Base-by-base conservation (phyloP, 30 jellyfish, hydroid and myxozoan species). In the Chironex yamaguchii region DNA sequence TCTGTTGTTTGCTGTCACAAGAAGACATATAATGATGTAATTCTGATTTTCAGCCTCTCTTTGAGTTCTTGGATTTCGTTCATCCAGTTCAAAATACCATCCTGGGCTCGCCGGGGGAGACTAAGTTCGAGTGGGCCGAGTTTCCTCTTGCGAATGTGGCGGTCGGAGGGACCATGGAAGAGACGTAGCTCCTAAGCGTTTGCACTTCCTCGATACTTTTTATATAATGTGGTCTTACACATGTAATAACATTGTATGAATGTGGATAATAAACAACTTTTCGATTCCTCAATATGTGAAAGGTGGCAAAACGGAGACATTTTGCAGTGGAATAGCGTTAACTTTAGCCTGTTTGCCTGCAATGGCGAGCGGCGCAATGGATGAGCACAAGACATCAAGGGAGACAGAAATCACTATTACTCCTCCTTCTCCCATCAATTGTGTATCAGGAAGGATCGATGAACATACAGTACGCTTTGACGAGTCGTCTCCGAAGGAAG, bases 291-390 rank as follows among this genome's bases (percentile, higher is more conserved):
- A 42, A 42, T 6, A 42, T 42, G 58, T 42, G 58, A 42, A 42
- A 42, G 58, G 58, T 17, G 58, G 58, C 58, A 42, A 42, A 42
- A 42, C 58, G 58, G 58, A 17, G 58, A 42, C 9, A 42, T 17
- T 42, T 42, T 9, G 9, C 13, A 42, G 13, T 17, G 58, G 58
- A 17, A 42, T 6, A 42, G 9, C 58, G 17, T 42, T 42, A 9
- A 42, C 58, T 42, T 17, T 42, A 42, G 58, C 72, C 30, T 69
- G 82, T 69, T 69, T 65, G 82, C 36, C 25, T 28, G 26, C 84
- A 74, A 75, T 74, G 90, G 90, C 90, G 90, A 76, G 21, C 75
- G 79, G 58, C 58, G 17, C 58, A 42, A 42, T 33, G 52, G 86
- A 63, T 84, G 96, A 76, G 75, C 51, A 34, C 74, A 69, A 4